Conservation (phyloP, 2,888 invertebrate species). For the Lithophane socia region DNA sequence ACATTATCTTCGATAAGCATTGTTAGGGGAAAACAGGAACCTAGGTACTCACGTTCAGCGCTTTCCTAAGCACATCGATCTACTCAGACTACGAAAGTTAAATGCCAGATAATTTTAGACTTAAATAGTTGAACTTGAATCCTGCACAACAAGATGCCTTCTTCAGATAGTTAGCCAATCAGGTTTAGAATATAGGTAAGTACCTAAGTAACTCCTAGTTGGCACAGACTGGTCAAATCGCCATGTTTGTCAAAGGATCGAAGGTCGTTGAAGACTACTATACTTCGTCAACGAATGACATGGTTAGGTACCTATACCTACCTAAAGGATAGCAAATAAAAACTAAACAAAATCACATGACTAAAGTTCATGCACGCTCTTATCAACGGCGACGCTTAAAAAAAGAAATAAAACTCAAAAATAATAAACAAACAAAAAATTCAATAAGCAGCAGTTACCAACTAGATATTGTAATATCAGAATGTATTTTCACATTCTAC, state of each 20-base stretch:
- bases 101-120: background rate
- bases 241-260: background rate
- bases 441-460: slow-evolving; percentile 2
- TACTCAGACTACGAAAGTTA: background rate
- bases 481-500: slow-evolving; percentile 21
- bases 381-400: background rate
- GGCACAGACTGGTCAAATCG: background rate
- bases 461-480: slow-evolving; percentile 23
- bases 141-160: background rate
- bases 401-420: background rate
- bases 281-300: background rate
- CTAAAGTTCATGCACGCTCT: background rate
- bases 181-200: background rate
- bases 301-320: background rate
- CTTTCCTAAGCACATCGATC: background rate
- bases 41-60: too few species aligned
- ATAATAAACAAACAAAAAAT: slow-evolving; percentile 19
- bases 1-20: too few species aligned
- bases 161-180: background rate
- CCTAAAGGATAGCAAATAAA: background rate
- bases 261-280: background rate
- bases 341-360: slow-evolving; percentile 26
- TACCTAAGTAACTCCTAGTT: background rate
- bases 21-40: too few species aligned
- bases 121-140: background rate